These are phyloP conservation scores for Spatulosminthurus flaviceps DNA, from an alignment of 2,888 invertebrate species.

Conservation along the genomic window DNA sequence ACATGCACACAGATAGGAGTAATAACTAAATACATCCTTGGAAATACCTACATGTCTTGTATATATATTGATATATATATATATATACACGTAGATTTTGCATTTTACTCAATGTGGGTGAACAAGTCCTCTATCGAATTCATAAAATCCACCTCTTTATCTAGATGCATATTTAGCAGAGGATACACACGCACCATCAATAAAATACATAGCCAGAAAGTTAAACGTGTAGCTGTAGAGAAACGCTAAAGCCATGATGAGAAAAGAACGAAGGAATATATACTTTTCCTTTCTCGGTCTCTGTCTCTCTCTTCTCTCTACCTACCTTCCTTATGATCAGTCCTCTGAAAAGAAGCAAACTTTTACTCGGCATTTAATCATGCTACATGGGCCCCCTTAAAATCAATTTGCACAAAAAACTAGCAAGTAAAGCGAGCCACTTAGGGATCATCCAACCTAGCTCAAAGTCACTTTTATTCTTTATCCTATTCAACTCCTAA, in stretches of 20 bases:
- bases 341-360: neutral
- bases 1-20: neutral
- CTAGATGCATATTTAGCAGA: neutral
- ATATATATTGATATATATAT: too few relatives aligned
- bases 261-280: too few relatives aligned
- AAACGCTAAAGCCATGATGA: too few relatives aligned
- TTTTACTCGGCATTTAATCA: constrained; percentile 2
- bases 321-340: constrained; percentile 5
- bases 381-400: constrained; percentile 2
- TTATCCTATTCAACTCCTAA: neutral
- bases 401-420: constrained; percentile 28
- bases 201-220: neutral
- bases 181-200: neutral
- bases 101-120: neutral
- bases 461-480: neutral
- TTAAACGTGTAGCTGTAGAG: too few relatives aligned
- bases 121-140: neutral
- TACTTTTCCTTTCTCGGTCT: too few relatives aligned
- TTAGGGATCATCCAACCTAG: constrained; percentile 18
- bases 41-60: neutral
- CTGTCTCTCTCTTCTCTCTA: too few relatives aligned
- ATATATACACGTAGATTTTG: neutral
- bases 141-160: neutral
- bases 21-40: neutral
- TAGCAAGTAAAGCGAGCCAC: constrained; percentile 24